Conservation (phyloP, 1,140 invertebrate genomes). For the Pseudobourletiella spinata region DNA sequence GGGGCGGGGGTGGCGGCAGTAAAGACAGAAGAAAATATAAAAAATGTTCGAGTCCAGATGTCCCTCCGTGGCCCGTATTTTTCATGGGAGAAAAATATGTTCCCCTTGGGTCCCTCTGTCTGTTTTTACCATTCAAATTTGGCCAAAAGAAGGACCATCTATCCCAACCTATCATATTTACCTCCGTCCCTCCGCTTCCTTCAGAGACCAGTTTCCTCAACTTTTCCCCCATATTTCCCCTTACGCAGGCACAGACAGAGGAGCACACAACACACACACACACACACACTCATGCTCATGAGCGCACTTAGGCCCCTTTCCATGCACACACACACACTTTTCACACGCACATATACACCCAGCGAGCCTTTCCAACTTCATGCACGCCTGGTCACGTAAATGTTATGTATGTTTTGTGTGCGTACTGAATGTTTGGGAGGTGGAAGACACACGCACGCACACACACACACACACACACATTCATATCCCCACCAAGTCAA, state of each 20-base stretch:
- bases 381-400: no score
- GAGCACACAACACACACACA: no score
- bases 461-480: no score
- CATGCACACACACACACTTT: no score
- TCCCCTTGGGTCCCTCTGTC: constrained; percentile 18
- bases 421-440: no score
- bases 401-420: no score
- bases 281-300: no score
- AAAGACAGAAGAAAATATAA: constrained; percentile 14
- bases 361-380: background rate
- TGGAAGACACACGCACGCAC: no score
- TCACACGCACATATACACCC: background rate
- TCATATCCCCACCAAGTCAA: no score
- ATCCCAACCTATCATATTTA: constrained; percentile 24
- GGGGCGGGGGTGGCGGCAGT: background rate
- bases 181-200: constrained; percentile 1
- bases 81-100: constrained; percentile 27
- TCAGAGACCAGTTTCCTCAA: background rate
- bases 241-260: no score
- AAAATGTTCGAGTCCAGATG: constrained; percentile 33
- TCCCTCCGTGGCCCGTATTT: constrained; percentile 32
- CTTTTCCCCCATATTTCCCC: constrained; percentile 3
- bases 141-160: constrained; percentile 20
- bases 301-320: no score
- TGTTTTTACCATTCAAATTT: constrained; percentile 34